phyloP scores from a whole-genome alignment of 37 sponge, comb jelly and placozoan species.

The Hormiphora californensis region DNA sequence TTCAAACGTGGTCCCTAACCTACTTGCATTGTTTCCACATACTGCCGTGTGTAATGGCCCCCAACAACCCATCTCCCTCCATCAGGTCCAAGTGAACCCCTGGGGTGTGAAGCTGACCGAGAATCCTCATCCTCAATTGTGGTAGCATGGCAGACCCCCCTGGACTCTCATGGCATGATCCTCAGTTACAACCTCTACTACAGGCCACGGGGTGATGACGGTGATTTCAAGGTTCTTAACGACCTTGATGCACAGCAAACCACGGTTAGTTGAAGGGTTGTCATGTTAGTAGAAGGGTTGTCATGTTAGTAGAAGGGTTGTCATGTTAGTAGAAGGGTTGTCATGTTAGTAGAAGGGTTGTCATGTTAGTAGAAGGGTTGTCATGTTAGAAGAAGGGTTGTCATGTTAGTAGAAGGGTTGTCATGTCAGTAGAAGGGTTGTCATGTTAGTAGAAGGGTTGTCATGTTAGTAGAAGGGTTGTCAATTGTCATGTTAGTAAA shows the following conservation, averaged over 20 bases:
- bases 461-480: too few species aligned
- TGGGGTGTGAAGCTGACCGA: not conserved
- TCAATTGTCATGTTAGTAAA: too few species aligned
- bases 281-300: too few species aligned
- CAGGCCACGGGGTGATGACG: not conserved
- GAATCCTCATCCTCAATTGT: not conserved
- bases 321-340: too few species aligned
- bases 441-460: too few species aligned
- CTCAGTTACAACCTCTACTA: slow-evolving; percentile 47
- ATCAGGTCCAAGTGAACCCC: slow-evolving; percentile 1
- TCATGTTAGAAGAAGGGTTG: too few species aligned
- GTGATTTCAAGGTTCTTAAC: not conserved
- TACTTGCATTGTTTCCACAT: not conserved
- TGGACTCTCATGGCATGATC: slow-evolving; percentile 17
- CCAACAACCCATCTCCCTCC: not conserved
- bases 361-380: too few species aligned
- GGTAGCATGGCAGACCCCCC: not conserved
- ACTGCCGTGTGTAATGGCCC: not conserved
- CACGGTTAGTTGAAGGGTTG: slow-evolving; percentile 17
- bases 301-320: too few species aligned
- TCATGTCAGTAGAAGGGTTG: too few species aligned
- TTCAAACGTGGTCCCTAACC: too few species aligned
- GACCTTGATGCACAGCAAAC: slow-evolving; percentile 1
- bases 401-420: too few species aligned
- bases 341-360: too few species aligned